These are phyloP conservation scores for Meteorus cinctellus DNA, from an alignment of 2,888 invertebrate genomes.

Conservation along the genomic window DNA sequence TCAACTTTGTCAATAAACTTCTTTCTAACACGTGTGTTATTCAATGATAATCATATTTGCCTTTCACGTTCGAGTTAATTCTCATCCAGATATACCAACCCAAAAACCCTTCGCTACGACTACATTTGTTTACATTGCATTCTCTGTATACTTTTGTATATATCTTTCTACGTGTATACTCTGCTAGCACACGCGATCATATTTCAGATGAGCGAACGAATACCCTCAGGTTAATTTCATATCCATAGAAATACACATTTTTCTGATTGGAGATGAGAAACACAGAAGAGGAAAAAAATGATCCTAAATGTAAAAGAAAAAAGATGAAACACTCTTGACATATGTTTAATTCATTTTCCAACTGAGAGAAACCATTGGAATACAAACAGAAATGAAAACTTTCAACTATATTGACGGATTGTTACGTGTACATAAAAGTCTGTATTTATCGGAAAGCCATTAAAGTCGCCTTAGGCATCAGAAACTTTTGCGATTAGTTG, in stretches of 20 bases:
- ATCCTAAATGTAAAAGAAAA: not conserved
- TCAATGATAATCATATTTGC: not conserved
- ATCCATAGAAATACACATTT: not conserved
- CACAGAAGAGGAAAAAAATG: no score
- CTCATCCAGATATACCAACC: not conserved
- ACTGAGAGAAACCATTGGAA: not conserved
- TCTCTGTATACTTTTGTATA: not conserved
- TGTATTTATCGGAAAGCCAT: slow-evolving; percentile 12
- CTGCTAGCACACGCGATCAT: not conserved
- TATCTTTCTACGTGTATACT: not conserved
- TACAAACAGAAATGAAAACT: not conserved
- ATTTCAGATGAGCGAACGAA: not conserved
- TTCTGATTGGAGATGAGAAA: no score
- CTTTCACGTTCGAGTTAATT: not conserved
- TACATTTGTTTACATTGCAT: not conserved
- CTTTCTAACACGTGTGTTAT: not conserved
- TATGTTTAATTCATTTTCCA: not conserved
- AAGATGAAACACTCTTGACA: not conserved
- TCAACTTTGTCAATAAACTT: not conserved
- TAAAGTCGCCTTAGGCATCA: slow-evolving; percentile 17
- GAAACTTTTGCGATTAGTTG: slow-evolving; percentile 16
- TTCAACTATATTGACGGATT: not conserved
- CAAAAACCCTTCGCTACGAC: not conserved
- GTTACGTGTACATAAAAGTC: not conserved
- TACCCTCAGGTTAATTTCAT: not conserved